These are phyloP conservation scores for Yasuhikotakia modesta DNA, from an alignment of 2,797 vertebrate genomes.

Conservation along the genomic window DNA sequence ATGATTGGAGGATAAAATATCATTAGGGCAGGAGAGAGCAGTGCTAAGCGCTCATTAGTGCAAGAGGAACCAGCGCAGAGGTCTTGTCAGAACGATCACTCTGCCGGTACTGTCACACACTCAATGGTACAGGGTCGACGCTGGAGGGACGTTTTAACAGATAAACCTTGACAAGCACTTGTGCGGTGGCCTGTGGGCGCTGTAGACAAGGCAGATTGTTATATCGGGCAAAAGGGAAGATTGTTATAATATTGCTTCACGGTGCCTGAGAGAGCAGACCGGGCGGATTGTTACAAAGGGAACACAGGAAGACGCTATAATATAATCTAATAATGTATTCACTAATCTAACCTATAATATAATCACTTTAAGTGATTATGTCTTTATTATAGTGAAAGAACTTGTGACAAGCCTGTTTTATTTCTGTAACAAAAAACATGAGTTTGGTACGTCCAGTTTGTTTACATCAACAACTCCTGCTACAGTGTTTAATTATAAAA, in stretches of 20 bases:
- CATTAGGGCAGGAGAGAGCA: conserved; percentile 43
- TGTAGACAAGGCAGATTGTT: conserved; percentile 19
- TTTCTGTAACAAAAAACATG: neutral
- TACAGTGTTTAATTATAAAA: conserved; percentile 1
- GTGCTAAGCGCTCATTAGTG: conserved; percentile 45
- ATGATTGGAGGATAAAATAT: conserved; percentile 55
- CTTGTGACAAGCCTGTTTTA: neutral
- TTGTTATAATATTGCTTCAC: conserved; percentile 58
- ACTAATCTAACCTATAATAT: too few relatives aligned
- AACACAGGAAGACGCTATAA: neutral
- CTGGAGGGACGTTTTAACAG: conserved; percentile 21
- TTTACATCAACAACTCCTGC: neutral
- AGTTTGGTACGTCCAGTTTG: neutral
- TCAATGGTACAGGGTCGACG: conserved; percentile 17
- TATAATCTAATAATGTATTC: neutral
- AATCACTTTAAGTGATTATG: neutral
- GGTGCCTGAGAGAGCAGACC: conserved; percentile 2
- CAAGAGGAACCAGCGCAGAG: conserved; percentile 29
- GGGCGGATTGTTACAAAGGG: conserved; percentile 11
- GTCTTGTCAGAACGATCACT: conserved; percentile 37
- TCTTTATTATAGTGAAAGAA: conserved; percentile 17
- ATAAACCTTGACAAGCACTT: conserved; percentile 39
- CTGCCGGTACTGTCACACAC: conserved; percentile 60
- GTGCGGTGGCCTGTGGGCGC: conserved; percentile 24
- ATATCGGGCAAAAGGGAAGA: conserved; percentile 51